phyloP scores from a whole-genome alignment of 2,797 vertebrate species.

The Hoplostethus mediterraneus region DNA sequence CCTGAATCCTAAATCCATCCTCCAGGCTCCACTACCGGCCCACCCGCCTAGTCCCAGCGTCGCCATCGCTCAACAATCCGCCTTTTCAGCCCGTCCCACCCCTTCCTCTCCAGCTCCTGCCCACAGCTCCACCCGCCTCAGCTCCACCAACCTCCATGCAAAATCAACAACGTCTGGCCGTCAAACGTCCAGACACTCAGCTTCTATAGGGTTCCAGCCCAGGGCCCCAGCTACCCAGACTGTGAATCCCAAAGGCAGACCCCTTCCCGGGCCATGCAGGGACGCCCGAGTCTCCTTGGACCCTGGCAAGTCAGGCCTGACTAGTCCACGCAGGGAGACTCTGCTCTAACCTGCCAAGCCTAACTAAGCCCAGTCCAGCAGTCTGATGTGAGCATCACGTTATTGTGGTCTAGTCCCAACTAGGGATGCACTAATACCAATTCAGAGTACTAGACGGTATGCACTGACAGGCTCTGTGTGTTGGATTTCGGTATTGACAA shows the following conservation, averaged over 20 bases:
- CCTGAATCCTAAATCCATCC: slow-evolving; percentile 27
- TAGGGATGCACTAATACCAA: slow-evolving; percentile 23
- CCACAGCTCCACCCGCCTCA: slow-evolving; percentile 19
- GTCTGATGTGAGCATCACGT: slow-evolving; percentile 73
- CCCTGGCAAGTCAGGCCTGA: slow-evolving; percentile 51
- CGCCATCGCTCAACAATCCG: slow-evolving; percentile 8
- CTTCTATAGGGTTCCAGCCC: slow-evolving; percentile 32
- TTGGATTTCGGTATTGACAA: neutral
- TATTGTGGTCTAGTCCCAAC: slow-evolving; percentile 23
- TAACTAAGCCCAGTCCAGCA: slow-evolving; percentile 63
- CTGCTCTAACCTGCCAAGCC: slow-evolving; percentile 70
- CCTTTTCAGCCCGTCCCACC: slow-evolving; percentile 5
- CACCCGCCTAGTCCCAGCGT: slow-evolving; percentile 10
- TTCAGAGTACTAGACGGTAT: neutral
- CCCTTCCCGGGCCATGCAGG: slow-evolving; percentile 68
- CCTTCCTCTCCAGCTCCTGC: slow-evolving; percentile 4
- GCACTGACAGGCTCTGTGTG: neutral
- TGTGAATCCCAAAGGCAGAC: slow-evolving; percentile 34
- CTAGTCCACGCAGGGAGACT: slow-evolving; percentile 79
- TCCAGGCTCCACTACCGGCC: slow-evolving; percentile 26
- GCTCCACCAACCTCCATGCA: slow-evolving; percentile 17
- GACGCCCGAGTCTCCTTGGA: slow-evolving; percentile 63
- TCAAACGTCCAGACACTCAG: slow-evolving; percentile 15
- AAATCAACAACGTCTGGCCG: slow-evolving; percentile 21
- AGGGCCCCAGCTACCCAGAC: slow-evolving; percentile 42